Evolutionary conservation across 2,113 vertebrate genomes (phyloP).

Genomic region (Nesospiza acunhae): DNA sequence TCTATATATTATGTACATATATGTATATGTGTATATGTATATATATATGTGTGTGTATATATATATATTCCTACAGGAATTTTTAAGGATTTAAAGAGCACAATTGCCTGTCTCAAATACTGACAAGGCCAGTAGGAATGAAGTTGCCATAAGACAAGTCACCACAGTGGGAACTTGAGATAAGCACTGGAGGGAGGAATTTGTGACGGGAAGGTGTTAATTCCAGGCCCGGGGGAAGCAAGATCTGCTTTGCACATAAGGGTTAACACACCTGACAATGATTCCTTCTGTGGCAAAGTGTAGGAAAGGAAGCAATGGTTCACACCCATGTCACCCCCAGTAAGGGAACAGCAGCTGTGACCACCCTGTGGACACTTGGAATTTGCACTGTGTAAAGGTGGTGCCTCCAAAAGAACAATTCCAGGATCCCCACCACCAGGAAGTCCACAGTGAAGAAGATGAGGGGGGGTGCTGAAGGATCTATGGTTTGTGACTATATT

Average conservation of each 20-base stretch:
- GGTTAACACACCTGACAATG: neutral
- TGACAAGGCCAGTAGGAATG: neutral
- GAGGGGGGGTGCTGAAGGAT: neutral
- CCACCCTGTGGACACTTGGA: too few species aligned
- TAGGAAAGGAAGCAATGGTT: neutral
- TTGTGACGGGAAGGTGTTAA: neutral
- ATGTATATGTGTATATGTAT: fast-evolving
- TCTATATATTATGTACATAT: too few species aligned
- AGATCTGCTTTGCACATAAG: neutral
- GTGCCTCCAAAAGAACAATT: fast-evolving
- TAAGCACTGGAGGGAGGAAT: neutral
- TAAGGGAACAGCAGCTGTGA: fast-evolving
- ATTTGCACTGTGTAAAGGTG: neutral
- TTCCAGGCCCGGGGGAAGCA: neutral
- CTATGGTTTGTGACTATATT: fast-evolving
- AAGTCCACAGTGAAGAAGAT: neutral
- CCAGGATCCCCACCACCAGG: neutral
- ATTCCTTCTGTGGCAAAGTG: neutral
- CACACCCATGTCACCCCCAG: neutral
- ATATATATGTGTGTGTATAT: fast-evolving
- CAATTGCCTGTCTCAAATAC: neutral
- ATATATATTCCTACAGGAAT: too few species aligned
- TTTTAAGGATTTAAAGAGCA: neutral
- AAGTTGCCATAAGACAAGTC: neutral
- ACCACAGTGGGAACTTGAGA: neutral